Base-by-base conservation (phyloP, 2,797 vertebrate genomes). In the Buceros bicornis region DNA sequence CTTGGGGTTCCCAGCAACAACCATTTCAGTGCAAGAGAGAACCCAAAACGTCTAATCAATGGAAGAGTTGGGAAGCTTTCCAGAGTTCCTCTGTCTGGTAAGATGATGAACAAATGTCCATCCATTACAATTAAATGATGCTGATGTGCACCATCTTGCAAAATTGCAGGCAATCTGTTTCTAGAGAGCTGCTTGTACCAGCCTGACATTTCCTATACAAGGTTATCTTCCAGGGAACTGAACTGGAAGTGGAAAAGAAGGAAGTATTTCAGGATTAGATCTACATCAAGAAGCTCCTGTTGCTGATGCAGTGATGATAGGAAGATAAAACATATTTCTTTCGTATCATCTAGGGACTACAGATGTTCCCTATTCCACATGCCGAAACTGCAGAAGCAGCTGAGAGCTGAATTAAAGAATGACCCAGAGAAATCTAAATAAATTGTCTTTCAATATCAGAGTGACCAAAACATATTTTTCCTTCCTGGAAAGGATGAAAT, bases 271-370 rank as follows among this genome's bases (percentile, higher is more conserved):
- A 93, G 78, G 61, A 87, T 78, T 90, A 94, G 93, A 94, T 95
- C 93, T 95, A 85, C 92, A 97, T 95, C 91, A 94, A 87, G 86
- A 93, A 93, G 91, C 90, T 95, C 67, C 86, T 89, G 93, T 70
- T 94, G 95, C 91, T 90, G 90, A 94, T 94, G 70, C 71, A 82
- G 42, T 89, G 95, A 87, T 80, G 95, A 95, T 94, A 90, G 62
- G 62, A 94, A 96, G 91, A 96, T 95, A 95, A 94, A 95, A 84
- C 10, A 1, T 84, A 70, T 50, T 94, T 94, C 91, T 54, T 72
- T 95, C 86, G 66, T 45, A 87, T 92, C 74, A 92, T 89, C 81
- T 87, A 60, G 73, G 90, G 51, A 47, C 87, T 94, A 64, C 94
- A 96, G 70, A 95, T 93, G 81, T 95, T 95, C 80, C 20, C 37